Evolutionary conservation across 2,113 vertebrate species (phyloP).

Genomic region (Tichodroma muraria): DNA sequence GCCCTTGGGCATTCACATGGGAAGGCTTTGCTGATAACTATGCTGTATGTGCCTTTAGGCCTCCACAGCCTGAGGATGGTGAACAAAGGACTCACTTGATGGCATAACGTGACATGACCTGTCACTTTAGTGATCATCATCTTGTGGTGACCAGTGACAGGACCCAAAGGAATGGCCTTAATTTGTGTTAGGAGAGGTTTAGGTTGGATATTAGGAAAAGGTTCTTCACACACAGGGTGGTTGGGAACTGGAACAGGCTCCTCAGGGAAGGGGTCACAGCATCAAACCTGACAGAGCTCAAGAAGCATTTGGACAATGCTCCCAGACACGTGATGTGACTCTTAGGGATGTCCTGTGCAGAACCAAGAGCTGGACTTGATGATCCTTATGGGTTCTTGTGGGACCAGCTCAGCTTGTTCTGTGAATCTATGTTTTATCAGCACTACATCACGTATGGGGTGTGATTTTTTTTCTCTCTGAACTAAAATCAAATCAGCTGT

Average conservation of each 20-base stretch:
- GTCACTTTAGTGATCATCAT: neutral
- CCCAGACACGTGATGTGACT: neutral
- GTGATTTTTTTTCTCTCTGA: neutral
- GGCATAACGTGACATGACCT: neutral
- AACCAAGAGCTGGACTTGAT: neutral
- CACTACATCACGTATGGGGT: neutral
- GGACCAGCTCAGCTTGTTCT: neutral
- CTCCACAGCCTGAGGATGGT: neutral
- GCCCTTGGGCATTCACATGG: neutral
- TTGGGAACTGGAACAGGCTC: neutral
- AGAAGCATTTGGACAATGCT: neutral
- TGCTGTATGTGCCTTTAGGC: neutral
- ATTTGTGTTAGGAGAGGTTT: neutral
- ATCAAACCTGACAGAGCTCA: neutral
- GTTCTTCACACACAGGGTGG: neutral
- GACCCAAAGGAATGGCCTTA: neutral
- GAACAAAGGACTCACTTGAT: neutral
- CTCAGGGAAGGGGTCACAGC: neutral
- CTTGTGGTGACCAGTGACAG: neutral
- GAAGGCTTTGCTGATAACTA: neutral
- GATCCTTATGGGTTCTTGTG: neutral
- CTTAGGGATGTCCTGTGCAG: neutral
- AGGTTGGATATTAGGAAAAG: neutral
- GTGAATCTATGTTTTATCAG: neutral
- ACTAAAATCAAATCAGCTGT: neutral